A percentile compares a stretch with the other conserved stretches of the same genome.
phyloP scores from a whole-genome alignment of 2,888 invertebrate genomes.

The Hetaerina titia region DNA sequence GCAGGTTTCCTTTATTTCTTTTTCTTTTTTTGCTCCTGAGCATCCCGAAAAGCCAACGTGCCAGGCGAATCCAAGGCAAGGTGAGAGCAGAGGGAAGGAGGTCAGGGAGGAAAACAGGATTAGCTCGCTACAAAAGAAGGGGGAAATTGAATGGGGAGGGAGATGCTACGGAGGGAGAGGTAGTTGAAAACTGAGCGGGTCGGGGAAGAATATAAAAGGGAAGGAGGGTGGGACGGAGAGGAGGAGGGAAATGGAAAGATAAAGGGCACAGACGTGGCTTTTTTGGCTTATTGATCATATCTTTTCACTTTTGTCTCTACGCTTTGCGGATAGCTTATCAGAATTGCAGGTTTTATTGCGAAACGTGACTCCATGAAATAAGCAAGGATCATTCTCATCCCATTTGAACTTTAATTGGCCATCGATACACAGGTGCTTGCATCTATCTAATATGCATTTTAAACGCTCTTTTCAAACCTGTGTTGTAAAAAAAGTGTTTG shows the following conservation, averaged over 20 bases:
- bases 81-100: background rate
- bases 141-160: background rate
- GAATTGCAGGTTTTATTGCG: background rate
- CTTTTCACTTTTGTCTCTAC: background rate
- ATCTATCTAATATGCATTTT: no score
- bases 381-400: no score
- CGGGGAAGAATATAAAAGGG: background rate
- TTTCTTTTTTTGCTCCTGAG: background rate
- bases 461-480: no score
- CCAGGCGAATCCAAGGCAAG: background rate
- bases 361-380: background rate
- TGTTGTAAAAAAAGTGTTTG: no score
- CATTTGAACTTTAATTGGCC: no score
- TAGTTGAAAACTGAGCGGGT: background rate
- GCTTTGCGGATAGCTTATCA: background rate
- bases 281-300: background rate
- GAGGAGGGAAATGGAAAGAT: background rate
- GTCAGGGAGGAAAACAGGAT: constrained; percentile 6
- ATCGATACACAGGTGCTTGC: no score
- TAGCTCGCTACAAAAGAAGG: background rate
- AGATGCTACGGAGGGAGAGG: background rate
- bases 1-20: background rate
- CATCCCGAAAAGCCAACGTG: background rate
- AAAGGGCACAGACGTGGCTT: background rate
- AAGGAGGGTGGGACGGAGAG: background rate